These are phyloP conservation scores for Callosobruchus maculatus DNA, from an alignment of 2,888 invertebrate species.

Conservation along the genomic window DNA sequence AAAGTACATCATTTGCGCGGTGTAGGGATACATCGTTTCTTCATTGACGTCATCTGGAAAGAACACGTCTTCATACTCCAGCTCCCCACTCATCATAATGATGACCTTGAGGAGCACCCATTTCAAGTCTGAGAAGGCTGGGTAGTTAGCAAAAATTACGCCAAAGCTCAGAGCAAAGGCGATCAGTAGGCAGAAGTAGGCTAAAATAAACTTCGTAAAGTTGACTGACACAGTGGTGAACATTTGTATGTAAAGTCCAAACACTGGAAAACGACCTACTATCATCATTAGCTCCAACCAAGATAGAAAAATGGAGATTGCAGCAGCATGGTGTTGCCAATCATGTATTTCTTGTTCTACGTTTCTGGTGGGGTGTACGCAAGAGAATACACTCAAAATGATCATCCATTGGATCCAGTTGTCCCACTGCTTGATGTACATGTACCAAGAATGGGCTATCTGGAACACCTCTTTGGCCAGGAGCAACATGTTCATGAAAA, in stretches of 20 bases:
- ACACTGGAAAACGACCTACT: slow-evolving; percentile 80
- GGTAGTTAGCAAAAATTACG: slow-evolving; percentile 75
- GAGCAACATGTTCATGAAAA: slow-evolving; percentile 62
- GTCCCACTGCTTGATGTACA: slow-evolving; percentile 78
- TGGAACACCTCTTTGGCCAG: slow-evolving; percentile 75
- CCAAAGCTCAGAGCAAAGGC: slow-evolving; percentile 79
- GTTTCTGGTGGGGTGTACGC: slow-evolving; percentile 52
- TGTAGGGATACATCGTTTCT: slow-evolving; percentile 55
- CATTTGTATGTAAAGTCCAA: slow-evolving; percentile 85
- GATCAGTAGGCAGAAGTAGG: slow-evolving; percentile 75
- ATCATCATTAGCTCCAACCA: slow-evolving; percentile 86
- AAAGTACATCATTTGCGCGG: slow-evolving; percentile 72
- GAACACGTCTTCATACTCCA: slow-evolving; percentile 82
- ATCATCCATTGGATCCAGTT: slow-evolving; percentile 82
- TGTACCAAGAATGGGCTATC: slow-evolving; percentile 65
- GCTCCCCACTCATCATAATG: slow-evolving; percentile 86
- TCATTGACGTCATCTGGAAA: slow-evolving; percentile 54
- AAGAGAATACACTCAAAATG: slow-evolving; percentile 66
- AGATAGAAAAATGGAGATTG: slow-evolving; percentile 72
- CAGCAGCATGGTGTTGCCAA: slow-evolving; percentile 81
- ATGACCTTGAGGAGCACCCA: slow-evolving; percentile 71
- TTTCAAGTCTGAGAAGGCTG: slow-evolving; percentile 63
- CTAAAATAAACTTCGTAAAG: slow-evolving; percentile 75
- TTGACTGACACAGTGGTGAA: slow-evolving; percentile 81
- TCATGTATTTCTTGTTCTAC: slow-evolving; percentile 42